Base-by-base conservation (phyloP, 2,888 invertebrate genomes). In the Seladonia tumulorum region DNA sequence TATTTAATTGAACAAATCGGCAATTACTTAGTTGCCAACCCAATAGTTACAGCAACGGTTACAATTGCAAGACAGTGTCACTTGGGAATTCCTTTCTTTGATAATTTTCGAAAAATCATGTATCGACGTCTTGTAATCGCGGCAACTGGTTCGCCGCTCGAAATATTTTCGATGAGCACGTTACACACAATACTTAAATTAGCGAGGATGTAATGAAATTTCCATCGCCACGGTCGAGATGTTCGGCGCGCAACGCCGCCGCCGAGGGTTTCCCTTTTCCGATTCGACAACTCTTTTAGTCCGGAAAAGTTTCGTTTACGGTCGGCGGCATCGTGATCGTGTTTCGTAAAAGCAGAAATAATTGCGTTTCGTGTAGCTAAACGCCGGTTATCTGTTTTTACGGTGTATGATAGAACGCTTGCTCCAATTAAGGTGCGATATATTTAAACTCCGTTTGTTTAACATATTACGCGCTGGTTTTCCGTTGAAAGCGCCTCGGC, bases 281-380 rank as follows among this genome's bases (percentile, higher is more conserved):
- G 45, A 84, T 84, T 85, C 84, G 84, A 82, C 83, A 82, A 83
- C 76, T 83, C 83, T 82, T 83, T 57, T 83, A 83, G 68, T 45
- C 83, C 83, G 83, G 83, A 83, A 82, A 82, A 83, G 83, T 83
- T 83, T 83, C 77, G 45, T 82, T 83, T 83, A 83, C 83, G 83
- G 66, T 82, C 63, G 57, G 66, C 25, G 73, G 81, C 49, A 29
- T 39, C 47, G 14, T 25, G 39, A 39, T 47, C 70, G 71, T 75
- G 82, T 76, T 82, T 82, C 60, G 82, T 76, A 81, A 76, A 81
- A 71, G 76, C 76, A 71, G 81, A 76, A 82, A 83, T 68, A 83
- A 83, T 83, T 76, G 66, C 76, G 83, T 82, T 68, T 83, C 83
- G 72, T 76, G 83, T 82, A 73, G 72, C 47, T 83, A 78, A 78